Base-by-base conservation (phyloP, 2,113 vertebrate genomes). In the Oostethus manadensis region DNA sequence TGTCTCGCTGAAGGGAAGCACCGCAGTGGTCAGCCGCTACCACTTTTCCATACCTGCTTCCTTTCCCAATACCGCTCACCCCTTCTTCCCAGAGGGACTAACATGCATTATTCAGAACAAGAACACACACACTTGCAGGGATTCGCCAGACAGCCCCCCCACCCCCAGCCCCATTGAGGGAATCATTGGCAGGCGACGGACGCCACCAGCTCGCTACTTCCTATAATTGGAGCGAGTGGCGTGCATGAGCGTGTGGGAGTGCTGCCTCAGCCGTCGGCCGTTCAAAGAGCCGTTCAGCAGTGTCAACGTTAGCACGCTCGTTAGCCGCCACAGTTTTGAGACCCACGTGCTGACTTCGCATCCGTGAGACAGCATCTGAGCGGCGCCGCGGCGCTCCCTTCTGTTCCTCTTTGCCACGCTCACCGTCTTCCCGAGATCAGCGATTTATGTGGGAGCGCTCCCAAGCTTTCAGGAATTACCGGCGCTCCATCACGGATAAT, bases 401-500 rank as follows among this genome's bases (percentile, higher is more conserved):
- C 58, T 74, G 68, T 54, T 48, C 43, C 60, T 50, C 50, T 62
- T 55, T 58, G 43, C 58, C 44, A 0, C 40, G 0, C 68, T 82
- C 69, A 73, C 78, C 70, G 68, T 64, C 49, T 63, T 62, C 62
- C 62, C 72, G 68, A 74, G 77, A 82, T 73, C 77, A 76, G 83
- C 77, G 53, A 73, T 70, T 38, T 55, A 55, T 43, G 78, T 74
- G 80, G 79, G 78, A 81, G 84, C 87, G 86, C 86, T 83, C 83
- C 68, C 78, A 80, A 81, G 85, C 80, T 81, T 79, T 81, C 72
- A 58, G 72, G 83, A 87, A 86, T 85, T 69, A 85, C 80, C 80
- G 62, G 57, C 68, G 61, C 81, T 84, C 82, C 77, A 84, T 84
- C 84, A 81, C 38, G 71, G 82, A 84, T 88, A 88, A 89, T 89